Evolutionary conservation across 1,140 invertebrate genomes (phyloP), one percentile per base, ranked within the genome.

Genomic region (Aphelenchoides besseyi): DNA sequence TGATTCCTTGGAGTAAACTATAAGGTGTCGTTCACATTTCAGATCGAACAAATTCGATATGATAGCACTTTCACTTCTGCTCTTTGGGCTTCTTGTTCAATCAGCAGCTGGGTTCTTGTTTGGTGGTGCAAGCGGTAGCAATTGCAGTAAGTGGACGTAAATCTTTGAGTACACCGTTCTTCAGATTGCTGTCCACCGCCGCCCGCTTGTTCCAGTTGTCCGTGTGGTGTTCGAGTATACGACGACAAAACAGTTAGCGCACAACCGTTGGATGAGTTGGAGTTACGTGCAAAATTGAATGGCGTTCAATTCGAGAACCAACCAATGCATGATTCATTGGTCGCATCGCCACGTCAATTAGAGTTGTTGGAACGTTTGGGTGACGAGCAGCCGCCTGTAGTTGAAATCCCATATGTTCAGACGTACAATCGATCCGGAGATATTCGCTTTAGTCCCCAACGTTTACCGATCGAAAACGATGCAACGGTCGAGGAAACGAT

Each of bases 341-440:
- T 59, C 18, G 12, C 18, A 8, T 5, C 18, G 5, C 55, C 55
- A 23, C 55, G 55, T 8, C 55, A 59, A 33, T 23, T 59, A 8
- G 55, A 59, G 55, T 33, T 59, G 55, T 33, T 59, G 18, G 55
- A 59, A 33, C 5, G 55, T 8, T 59, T 59, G 55, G 55, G 55
- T 23, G 55, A 59, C 26, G 55, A 59, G 55, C 12, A 5, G 23
- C 5, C 55, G 5, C 26, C 5, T 8, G 5, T 8, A 28, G 5
- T 8, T 8, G 5, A 8, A 8, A 23, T 5, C 26, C 18, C 55
- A 8, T 59, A 5, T 8, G 5, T 16, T 8, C 41, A 16, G 41
- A 48, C 41, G 41, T 12, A 12, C 41, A 23, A 23, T 23, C 12
- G 41, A 16, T 12, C 12, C 12, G 55, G 5, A 33, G 5, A 5